A percentile compares a stretch with the other conserved stretches of the same genome.
Evolutionary conservation across 2,113 vertebrate genomes (phyloP).

Genomic region (Cichladusa arquata): DNA sequence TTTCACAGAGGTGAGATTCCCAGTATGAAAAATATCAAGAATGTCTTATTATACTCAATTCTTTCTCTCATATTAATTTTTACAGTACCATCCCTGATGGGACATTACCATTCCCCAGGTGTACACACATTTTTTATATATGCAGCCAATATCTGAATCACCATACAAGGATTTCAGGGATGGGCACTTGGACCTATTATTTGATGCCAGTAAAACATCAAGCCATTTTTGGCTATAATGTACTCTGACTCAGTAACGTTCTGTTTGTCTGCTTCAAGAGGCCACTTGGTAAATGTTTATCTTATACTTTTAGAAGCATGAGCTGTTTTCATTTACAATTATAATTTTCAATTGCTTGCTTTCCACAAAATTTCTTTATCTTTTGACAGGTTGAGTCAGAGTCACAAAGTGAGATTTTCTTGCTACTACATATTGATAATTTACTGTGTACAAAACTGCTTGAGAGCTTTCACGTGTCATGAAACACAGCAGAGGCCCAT

Average conservation of each 20-base stretch:
- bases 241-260: neutral
- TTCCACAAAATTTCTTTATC: neutral
- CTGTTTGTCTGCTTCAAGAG: conserved; percentile 14
- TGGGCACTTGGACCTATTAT: neutral
- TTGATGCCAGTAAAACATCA: neutral
- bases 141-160: neutral
- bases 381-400: neutral
- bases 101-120: neutral
- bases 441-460: neutral
- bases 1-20: neutral
- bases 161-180: neutral
- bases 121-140: neutral
- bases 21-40: neutral
- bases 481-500: too few relatives aligned
- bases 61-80: neutral
- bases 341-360: neutral
- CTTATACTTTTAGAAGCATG: conserved; percentile 11
- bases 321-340: neutral
- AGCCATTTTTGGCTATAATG: neutral
- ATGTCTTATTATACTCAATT: neutral
- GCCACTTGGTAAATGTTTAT: conserved; percentile 33
- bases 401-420: neutral
- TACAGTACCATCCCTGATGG: neutral
- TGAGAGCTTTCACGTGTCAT: neutral
- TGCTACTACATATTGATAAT: neutral